A percentile compares a stretch with the other conserved stretches of the same genome.
phyloP scores from a whole-genome alignment of 2,888 invertebrate genomes.

The Sinopyrophorus schimmeli region DNA sequence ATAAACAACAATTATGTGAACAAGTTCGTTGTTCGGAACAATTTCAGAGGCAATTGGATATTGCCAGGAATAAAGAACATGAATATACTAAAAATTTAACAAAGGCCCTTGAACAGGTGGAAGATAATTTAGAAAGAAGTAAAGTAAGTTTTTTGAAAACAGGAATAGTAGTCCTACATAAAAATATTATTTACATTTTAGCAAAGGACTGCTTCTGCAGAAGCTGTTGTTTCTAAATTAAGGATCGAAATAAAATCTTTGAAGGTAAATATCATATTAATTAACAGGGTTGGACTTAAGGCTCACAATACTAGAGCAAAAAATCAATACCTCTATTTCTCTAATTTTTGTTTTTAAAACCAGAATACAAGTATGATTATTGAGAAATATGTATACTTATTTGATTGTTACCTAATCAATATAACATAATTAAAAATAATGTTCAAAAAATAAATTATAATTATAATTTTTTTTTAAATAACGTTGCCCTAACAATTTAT shows the following conservation, averaged over 20 bases:
- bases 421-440: too few relatives aligned
- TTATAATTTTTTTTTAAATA: too few relatives aligned
- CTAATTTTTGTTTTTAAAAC: too few relatives aligned
- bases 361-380: too few relatives aligned
- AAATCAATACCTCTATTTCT: too few relatives aligned
- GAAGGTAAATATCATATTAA: too few relatives aligned
- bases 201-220: slow-evolving; percentile 65
- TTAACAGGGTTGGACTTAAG: too few relatives aligned
- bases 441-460: too few relatives aligned
- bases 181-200: slow-evolving; percentile 49
- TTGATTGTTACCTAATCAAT: too few relatives aligned
- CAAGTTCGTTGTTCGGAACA: slow-evolving; percentile 59
- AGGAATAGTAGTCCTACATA: background rate
- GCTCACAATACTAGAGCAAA: too few relatives aligned
- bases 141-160: slow-evolving; percentile 56
- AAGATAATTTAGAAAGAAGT: slow-evolving; percentile 62
- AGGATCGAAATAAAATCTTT: slow-evolving; percentile 72
- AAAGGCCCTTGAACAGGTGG: slow-evolving; percentile 62
- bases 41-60: slow-evolving; percentile 60
- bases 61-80: slow-evolving; percentile 58
- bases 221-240: slow-evolving; percentile 65
- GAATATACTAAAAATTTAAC: slow-evolving; percentile 60
- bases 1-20: slow-evolving; percentile 59
- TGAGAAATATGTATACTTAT: slow-evolving; percentile 10
- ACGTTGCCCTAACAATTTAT: too few relatives aligned